These are phyloP conservation scores for Etheostoma nigrum DNA, from an alignment of 2,797 vertebrate genomes.

Conservation along the genomic window DNA sequence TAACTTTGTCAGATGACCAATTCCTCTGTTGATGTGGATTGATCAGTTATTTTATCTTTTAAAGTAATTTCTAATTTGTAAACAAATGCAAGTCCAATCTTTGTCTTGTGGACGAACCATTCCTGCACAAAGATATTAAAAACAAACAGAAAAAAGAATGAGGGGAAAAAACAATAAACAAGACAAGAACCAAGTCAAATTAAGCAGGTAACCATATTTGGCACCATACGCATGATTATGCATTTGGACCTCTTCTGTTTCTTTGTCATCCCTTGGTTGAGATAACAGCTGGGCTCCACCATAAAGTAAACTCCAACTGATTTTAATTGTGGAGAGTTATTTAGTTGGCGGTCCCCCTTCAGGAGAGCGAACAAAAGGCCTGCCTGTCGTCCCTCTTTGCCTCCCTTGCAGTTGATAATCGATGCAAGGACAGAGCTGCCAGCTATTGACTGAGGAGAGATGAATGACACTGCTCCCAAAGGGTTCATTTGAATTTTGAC, in stretches of 20 bases:
- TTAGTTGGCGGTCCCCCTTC: constrained; percentile 69
- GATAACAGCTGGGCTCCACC: constrained; percentile 56
- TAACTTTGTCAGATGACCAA: constrained; percentile 30
- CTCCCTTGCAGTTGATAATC: constrained; percentile 80
- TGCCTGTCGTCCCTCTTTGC: constrained; percentile 62
- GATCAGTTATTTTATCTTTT: constrained; percentile 5
- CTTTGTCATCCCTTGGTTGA: constrained; percentile 49
- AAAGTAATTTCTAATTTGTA: constrained; percentile 14
- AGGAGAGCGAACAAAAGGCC: constrained; percentile 77
- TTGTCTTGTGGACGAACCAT: neutral
- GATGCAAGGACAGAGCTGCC: constrained; percentile 76
- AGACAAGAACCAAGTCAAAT: constrained; percentile 33
- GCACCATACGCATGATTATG: constrained; percentile 8
- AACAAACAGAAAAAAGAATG: neutral
- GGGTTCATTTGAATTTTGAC: constrained; percentile 80
- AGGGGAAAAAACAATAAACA: constrained; percentile 3
- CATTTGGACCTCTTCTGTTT: constrained; percentile 42
- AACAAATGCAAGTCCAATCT: constrained; percentile 1
- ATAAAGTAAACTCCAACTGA: constrained; percentile 77
- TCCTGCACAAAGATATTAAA: neutral
- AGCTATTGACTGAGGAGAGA: constrained; percentile 81
- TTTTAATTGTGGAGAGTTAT: constrained; percentile 79
- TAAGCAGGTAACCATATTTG: constrained; percentile 26
- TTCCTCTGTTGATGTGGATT: constrained; percentile 9
- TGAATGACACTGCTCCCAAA: constrained; percentile 80